Conservation (phyloP, 2,888 invertebrate species). For the Caenorhabditis sinica region DNA sequence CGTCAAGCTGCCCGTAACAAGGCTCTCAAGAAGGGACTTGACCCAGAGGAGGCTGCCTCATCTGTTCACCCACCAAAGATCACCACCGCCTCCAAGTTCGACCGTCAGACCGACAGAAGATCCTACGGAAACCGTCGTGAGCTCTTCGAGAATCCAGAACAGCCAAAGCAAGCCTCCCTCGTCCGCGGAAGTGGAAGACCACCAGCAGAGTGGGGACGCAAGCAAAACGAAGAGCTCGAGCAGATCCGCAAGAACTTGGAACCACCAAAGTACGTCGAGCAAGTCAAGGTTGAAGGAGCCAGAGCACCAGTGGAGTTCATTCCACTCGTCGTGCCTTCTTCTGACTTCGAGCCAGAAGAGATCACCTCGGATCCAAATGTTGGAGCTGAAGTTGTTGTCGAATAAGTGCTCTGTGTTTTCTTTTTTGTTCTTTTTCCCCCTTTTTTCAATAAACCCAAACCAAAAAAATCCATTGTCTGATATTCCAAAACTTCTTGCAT, state of each 20-base stretch:
- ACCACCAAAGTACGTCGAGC: conserved; percentile 83
- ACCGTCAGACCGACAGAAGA: conserved; percentile 90
- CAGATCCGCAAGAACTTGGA: conserved; percentile 80
- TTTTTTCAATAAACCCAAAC: conserved; percentile 29
- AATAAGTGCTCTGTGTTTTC: conserved; percentile 42
- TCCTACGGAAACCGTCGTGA: conserved; percentile 79
- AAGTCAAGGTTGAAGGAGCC: conserved; percentile 82
- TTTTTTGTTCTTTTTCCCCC: background rate
- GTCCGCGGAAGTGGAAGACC: conserved; percentile 83
- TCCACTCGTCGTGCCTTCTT: conserved; percentile 79
- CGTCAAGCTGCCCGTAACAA: conserved; percentile 83
- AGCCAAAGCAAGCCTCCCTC: conserved; percentile 73
- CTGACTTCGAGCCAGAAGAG: conserved; percentile 70
- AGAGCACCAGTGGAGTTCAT: conserved; percentile 80
- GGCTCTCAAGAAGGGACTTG: conserved; percentile 83
- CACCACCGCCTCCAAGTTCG: conserved; percentile 96
- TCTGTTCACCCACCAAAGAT: conserved; percentile 85
- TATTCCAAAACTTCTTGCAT: conserved; percentile 58
- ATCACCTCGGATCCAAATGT: conserved; percentile 59
- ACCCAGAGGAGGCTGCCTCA: conserved; percentile 81
- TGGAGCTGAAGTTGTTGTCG: conserved; percentile 65
- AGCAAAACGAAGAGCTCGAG: conserved; percentile 82
- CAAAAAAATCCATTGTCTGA: conserved; percentile 45
- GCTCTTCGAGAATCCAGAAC: conserved; percentile 76
- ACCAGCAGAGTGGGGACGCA: conserved; percentile 83